phyloP scores from a whole-genome alignment of 2,113 vertebrate genomes.

The Pardalotus punctatus region DNA sequence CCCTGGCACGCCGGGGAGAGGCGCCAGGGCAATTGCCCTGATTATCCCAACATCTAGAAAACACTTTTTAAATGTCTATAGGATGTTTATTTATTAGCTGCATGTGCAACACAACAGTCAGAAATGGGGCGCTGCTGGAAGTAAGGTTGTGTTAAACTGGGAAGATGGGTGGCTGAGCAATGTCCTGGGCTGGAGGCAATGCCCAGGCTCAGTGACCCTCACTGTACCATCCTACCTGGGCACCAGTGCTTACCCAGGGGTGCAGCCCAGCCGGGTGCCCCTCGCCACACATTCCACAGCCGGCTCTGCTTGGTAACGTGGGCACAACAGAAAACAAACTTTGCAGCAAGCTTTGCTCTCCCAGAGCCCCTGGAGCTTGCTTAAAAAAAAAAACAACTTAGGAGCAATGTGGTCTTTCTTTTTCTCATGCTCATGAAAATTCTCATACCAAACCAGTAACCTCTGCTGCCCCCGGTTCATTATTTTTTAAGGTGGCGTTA shows the following conservation, averaged over 20 bases:
- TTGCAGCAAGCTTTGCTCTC: neutral
- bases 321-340: slow-evolving; percentile 63
- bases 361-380: slow-evolving; percentile 10
- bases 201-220: neutral
- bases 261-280: neutral
- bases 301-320: slow-evolving; percentile 12
- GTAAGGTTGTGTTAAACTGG: neutral
- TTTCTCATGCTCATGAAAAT: slow-evolving; percentile 50
- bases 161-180: neutral
- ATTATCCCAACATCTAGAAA: neutral
- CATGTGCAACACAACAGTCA: fast-evolving
- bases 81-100: neutral
- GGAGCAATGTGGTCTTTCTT: neutral
- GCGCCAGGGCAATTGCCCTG: neutral
- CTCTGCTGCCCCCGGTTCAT: neutral
- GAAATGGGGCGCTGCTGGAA: neutral
- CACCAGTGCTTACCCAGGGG: neutral
- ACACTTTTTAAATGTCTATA: neutral
- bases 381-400: neutral
- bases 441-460: slow-evolving; percentile 43
- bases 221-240: neutral
- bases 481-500: slow-evolving; percentile 9
- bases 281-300: neutral
- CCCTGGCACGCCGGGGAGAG: neutral
- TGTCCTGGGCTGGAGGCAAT: neutral